Base-by-base conservation (phyloP, 2,888 invertebrate genomes). In the Meteorus cinctellus region DNA sequence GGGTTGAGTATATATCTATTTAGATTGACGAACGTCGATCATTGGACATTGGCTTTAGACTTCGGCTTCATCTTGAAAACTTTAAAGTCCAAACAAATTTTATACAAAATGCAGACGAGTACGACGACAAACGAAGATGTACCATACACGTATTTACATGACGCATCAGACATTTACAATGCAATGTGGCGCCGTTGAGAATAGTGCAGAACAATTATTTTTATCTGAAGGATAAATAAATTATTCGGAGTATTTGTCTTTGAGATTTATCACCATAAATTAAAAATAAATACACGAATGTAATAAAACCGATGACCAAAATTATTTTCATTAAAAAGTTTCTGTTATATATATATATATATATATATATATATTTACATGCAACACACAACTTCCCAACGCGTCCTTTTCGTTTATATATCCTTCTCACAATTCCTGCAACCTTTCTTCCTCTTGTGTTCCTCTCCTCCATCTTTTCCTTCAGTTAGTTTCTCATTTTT, bases 1-100 rank as follows among this genome's bases (percentile, higher is more conserved):
- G 55, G 19, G 19, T 19, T n/a, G 55, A 19, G 19, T 55, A 19
- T 55, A 63, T 31, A 65, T 68, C 69, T 74, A 77, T 78, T 77
- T 79, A 65, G 76, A 79, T 77, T 74, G 66, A 36, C 59, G 66
- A 41, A 74, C 75, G 74, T 72, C 77, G 72, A 78, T 77, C 75
- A 69, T 69, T 62, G 65, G n/a, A 19, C 65, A 36, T 36, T 65
- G 36, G 10, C 19, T 41, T 41, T 2, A 41, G 41, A 41, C 41
- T 41, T 8, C 8, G 41, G 2, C 41, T 41, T 68, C 48, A 68
- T 27, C 31, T 29, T 48, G 34, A 48, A 34, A 63, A 31, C 55
- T 55, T n/a, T 24, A 2, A 34, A 24, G 24, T 36, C 41, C 65
- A 65, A 36, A 65, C 65, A 65, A 55, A 55, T 55, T 19, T 19